Base-by-base conservation (phyloP, 2,113 vertebrate genomes). In the Pituophis catenifer region DNA sequence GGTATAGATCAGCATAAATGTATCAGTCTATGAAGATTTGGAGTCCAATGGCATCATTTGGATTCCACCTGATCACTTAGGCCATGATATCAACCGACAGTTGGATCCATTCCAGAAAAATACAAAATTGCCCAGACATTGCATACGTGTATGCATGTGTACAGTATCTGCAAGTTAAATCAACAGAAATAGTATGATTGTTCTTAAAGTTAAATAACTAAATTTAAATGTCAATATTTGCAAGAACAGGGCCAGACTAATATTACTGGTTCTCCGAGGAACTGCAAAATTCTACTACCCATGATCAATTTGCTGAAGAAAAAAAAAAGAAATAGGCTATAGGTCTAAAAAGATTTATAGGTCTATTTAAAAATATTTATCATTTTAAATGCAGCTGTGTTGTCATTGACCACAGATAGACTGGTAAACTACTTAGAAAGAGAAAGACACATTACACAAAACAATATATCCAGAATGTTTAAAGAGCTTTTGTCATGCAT, bases 401-500 rank as follows among this genome's bases (percentile, higher is more conserved):
- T 93, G 75, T 89, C 29, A 54, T 87, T 85, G 62, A 53, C 89
- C 89, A 8, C 89, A 93, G 89, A 90, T 87, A 90, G 92, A 90
- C 92, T 93, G 92, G 89, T 93, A 93, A 93, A 93, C 92, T 93
- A 93, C 92, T 93, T 93, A 93, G 89, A 93, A 93, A 81, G 53
- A 86, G 75, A 93, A 87, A 93, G 92, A 93, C 89, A 90, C 92
- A 93, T 93, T 93, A 87, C 88, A 89, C 90, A 93, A 90, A 93
- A 93, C 92, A 93, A 93, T 93, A 93, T 93, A 93, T 93, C 89
- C 81, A 65, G 89, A 93, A 93, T 58, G 81, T 93, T 93, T 93
- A 93, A 93, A 93, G 92, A 90, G 92, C 89, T 93, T 93, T 93
- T 93, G 92, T 90, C 92, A 93, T 93, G 92, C 92, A 93, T 93